Evolutionary conservation across 2,888 invertebrate genomes (phyloP), one percentile per base, ranked within the genome.

Genomic region (Caenorhabditis becei): DNA sequence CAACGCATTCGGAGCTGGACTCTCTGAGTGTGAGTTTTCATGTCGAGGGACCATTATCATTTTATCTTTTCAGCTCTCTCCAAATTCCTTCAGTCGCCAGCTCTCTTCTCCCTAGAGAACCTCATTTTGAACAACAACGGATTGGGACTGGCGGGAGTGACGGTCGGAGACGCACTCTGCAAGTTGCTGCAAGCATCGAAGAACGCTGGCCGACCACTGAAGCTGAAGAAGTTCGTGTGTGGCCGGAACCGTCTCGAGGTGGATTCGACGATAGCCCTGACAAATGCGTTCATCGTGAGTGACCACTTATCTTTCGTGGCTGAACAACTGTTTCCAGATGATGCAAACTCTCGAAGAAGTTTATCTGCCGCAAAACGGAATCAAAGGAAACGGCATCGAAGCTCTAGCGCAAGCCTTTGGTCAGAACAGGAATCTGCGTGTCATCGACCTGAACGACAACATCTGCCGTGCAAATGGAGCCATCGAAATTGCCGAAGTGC

Each of bases 1-100:
- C 92, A 98, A 98, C 92, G 98, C 98, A 0, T 95, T 98, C 87
- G 98, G 98, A 0, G 97, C 97, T 96, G 97, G 91, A 97, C 97
- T 0, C 93, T 97, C 16, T 97, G 97, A 8, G 95, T 96, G 61
- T 56, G 3, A 16, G 35, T 56, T 35, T 35, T 35, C 10, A 8
- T 35, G 7, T 28, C 16, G 18, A 2, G 2, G n/a, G 10, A 56
- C n/a, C 4, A 11, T 18, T n/a, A 11, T n/a, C 32, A 32, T n/a
- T 7, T 56, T 32, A 2, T 16, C 4, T 10, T 47, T 47, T 16
- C 56, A 56, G 56, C 74, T 97, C 97, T 16, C 97, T 51, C 18
- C 20, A 56, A 14, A 10, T 58, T 67, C 32, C 28, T 72, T 14
- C 56, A 63, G 35, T 74, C 77, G 1, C 71, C 77, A 1, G 65